These are phyloP conservation scores for Dinoponera quadriceps DNA, from an alignment of 1,140 invertebrate genomes.

Conservation along the genomic window DNA sequence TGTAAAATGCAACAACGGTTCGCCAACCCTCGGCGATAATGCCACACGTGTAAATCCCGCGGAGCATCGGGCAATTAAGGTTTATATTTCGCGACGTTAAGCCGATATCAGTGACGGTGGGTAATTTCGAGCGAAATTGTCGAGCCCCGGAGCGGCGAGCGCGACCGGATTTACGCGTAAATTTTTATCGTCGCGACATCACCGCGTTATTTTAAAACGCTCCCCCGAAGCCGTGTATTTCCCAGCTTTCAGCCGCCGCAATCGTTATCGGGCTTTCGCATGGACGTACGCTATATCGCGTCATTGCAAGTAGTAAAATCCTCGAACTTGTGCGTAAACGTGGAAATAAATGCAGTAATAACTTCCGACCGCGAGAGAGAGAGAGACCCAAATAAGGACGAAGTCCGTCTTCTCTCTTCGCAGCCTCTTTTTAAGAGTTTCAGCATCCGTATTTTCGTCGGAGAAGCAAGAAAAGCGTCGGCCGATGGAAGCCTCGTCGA, in stretches of 20 bases:
- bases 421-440: background rate
- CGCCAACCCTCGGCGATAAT: constrained; percentile 25
- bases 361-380: background rate
- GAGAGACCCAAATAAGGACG: background rate
- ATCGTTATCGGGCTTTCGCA: constrained; percentile 8
- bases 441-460: no score
- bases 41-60: constrained; percentile 59
- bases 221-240: background rate
- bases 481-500: background rate
- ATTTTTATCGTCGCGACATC: constrained; percentile 28
- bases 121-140: constrained; percentile 35
- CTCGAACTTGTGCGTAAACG: background rate
- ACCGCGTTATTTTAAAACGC: background rate
- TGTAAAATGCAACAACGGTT: background rate
- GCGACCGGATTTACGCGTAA: constrained; percentile 23
- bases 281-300: background rate
- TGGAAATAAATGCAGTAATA: constrained; percentile 4
- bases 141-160: background rate
- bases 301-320: background rate
- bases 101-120: constrained; percentile 28
- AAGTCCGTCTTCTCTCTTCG: background rate
- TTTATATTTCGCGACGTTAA: constrained; percentile 59
- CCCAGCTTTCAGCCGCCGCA: background rate
- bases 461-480: background rate
- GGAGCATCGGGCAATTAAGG: constrained; percentile 55